phyloP scores from a whole-genome alignment of 1,140 invertebrate genomes.

The Homalodisca vitripennis region DNA sequence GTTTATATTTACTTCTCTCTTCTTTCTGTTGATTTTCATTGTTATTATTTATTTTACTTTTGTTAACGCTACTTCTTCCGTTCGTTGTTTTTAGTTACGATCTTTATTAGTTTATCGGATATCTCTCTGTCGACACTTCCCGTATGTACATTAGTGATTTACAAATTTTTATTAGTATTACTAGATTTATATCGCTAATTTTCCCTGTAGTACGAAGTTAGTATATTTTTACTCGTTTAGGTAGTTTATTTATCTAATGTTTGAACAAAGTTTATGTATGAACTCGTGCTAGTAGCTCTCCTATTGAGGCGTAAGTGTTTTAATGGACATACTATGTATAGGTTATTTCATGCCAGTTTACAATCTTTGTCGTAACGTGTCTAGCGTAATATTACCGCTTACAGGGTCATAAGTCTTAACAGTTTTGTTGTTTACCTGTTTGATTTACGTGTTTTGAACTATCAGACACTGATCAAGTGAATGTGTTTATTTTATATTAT shows the following conservation, averaged over 20 bases:
- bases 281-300: conserved; percentile 6
- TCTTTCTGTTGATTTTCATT: too few species aligned
- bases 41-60: too few species aligned
- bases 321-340: neutral
- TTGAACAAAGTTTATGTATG: neutral
- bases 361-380: conserved; percentile 19
- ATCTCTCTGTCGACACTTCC: conserved; percentile 8
- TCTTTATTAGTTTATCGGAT: too few species aligned
- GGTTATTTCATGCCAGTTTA: neutral
- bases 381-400: conserved; percentile 7
- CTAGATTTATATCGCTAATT: neutral
- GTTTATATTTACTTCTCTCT: too few species aligned
- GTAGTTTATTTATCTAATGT: conserved; percentile 7
- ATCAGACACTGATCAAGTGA: neutral
- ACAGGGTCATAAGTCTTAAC: neutral
- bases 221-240: neutral
- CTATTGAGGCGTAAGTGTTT: too few species aligned
- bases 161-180: conserved; percentile 17
- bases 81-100: too few species aligned
- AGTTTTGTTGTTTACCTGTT: neutral
- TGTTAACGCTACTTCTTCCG: too few species aligned
- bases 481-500: conserved; percentile 23
- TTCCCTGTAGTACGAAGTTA: neutral
- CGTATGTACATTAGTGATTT: conserved; percentile 7
- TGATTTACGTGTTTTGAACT: neutral